Conservation (phyloP, 2,888 invertebrate genomes). For the Ophioninae sp. region DNA sequence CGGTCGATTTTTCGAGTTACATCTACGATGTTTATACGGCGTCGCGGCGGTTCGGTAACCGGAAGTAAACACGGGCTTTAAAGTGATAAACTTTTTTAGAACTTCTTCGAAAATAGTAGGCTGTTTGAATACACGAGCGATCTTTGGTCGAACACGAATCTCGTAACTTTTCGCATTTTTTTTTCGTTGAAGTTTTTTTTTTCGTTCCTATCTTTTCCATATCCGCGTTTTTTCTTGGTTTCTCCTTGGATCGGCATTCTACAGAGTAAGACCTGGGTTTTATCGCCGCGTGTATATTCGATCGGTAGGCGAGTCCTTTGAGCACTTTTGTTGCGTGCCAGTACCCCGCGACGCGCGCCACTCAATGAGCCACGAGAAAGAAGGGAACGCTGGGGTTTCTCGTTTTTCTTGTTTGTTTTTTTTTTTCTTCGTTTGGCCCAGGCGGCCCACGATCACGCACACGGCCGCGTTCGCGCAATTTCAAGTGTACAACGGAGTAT, state of each 20-base stretch:
- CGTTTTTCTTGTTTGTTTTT: slow-evolving; percentile 17
- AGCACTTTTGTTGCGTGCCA: slow-evolving; percentile 29
- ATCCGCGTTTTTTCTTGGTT: neutral
- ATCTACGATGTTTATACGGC: neutral
- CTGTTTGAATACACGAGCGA: neutral
- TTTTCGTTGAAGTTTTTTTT: neutral
- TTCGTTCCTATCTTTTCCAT: neutral
- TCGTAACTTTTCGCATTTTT: neutral
- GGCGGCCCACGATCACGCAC: slow-evolving; percentile 43
- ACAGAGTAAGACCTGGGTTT: neutral
- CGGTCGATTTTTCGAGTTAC: neutral
- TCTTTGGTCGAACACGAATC: neutral
- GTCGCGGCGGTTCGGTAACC: no score
- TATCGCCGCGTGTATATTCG: neutral
- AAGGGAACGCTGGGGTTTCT: neutral
- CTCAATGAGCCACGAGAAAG: slow-evolving; percentile 17
- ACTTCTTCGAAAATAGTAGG: neutral
- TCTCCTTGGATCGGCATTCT: neutral
- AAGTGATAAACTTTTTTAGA: neutral
- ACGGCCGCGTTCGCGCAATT: slow-evolving; percentile 31
- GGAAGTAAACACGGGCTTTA: no score
- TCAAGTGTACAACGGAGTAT: slow-evolving; percentile 19
- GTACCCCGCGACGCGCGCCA: neutral
- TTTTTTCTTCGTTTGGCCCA: neutral
- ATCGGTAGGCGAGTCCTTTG: neutral